Evolutionary conservation across 92 coral and sea anemone genomes (phyloP), one percentile per base, ranked within the genome.

Genomic region (Zoanthus solanderi): DNA sequence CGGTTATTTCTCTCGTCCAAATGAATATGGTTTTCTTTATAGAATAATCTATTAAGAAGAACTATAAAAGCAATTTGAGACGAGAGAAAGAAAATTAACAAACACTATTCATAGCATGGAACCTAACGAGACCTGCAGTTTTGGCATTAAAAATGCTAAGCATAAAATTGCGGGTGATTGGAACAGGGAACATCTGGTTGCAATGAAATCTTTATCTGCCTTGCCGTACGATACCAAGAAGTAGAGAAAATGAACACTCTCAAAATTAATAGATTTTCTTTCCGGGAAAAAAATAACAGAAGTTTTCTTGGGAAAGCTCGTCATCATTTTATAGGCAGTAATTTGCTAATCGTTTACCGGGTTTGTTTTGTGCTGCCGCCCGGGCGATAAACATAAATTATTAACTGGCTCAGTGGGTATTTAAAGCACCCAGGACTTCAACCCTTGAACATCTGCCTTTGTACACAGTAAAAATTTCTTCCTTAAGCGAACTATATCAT

Each of bases 111-210:
- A 42, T 48, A 63, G 84, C 84, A 60, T 63, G 84, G 42, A 81
- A 81, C 42, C 75, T 31, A n/a, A 28, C 12, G 23, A n/a, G 74
- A 81, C 85, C 85, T 81, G 85, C 85, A 81, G 75, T 18, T 81
- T 78, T 81, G 85, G 75, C 60, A 16, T 81, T 46, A 46, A 66
- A 81, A 47, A 15, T 46, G 61, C 45, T 65, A 68, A 13, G 75
- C 57, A 81, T 44, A 46, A 65, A 66, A 18, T 23, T 81, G 85
- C 60, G 44, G 74, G 75, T 65, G 42, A 66, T 18, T 47, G 23
- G 6, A 37, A 9, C 30, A 30, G 4, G 17, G 80, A 48, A 50
- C 61, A 76, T 50, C 65, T 76, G 46, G 56, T 50, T 54, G 68
- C n/a, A 53, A 18, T 29, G 47, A 56, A 12, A 32, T 52, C 16